phyloP scores from a whole-genome alignment of 2,888 invertebrate species.

The Thera britannica region DNA sequence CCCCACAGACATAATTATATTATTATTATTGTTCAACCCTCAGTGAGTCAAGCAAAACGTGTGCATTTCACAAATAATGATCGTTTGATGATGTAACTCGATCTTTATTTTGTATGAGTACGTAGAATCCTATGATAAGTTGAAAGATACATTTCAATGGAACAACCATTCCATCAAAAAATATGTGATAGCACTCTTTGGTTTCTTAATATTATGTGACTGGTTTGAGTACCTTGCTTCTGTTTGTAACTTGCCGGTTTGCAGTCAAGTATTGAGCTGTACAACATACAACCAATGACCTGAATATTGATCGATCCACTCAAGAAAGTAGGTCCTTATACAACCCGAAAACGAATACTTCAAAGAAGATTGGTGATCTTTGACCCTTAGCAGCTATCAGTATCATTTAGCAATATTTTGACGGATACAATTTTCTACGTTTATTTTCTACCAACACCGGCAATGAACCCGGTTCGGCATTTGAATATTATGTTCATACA shows the following conservation, averaged over 20 bases:
- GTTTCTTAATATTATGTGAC: slow-evolving; percentile 23
- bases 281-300: background rate
- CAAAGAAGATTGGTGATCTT: no score
- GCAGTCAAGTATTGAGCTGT: slow-evolving; percentile 1
- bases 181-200: slow-evolving; percentile 15
- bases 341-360: background rate
- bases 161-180: slow-evolving; percentile 19
- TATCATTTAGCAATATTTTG: background rate
- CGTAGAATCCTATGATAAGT: slow-evolving; percentile 26
- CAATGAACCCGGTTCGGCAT: background rate
- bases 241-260: background rate
- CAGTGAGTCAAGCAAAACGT: slow-evolving; percentile 8
- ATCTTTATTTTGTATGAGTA: slow-evolving; percentile 18
- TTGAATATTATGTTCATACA: no score
- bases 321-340: background rate
- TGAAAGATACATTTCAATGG: slow-evolving; percentile 20
- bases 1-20: no score
- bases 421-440: background rate
- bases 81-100: slow-evolving; percentile 23
- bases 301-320: background rate
- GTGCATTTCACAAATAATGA: slow-evolving; percentile 15
- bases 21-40: background rate
- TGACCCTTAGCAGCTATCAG: no score
- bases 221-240: background rate
- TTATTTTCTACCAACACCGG: background rate